Percentiles rank a stretch among this genome's conserved stretches.
Evolutionary conservation across 2,888 invertebrate genomes (phyloP).

Genomic region (Halictus ligatus): DNA sequence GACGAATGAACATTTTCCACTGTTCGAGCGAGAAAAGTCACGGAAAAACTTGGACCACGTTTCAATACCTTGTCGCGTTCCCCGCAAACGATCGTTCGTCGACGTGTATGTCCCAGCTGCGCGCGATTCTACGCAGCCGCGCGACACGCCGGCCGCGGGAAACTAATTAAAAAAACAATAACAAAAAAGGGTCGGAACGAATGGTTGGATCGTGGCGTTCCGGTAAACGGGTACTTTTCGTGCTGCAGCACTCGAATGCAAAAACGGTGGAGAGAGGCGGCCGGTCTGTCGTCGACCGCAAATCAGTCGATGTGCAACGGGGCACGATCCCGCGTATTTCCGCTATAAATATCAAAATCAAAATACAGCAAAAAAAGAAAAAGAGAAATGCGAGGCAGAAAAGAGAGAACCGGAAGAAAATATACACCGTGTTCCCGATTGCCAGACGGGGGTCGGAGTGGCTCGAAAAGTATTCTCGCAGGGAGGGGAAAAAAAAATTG

Average conservation of each 20-base stretch:
- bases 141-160: background rate
- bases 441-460: constrained; percentile 18
- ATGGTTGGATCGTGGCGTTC: background rate
- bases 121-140: background rate
- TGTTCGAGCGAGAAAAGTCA: background rate
- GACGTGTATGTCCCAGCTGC: background rate
- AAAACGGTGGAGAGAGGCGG: background rate
- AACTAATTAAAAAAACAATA: constrained; percentile 11
- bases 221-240: constrained; percentile 20
- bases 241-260: background rate
- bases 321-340: constrained; percentile 24
- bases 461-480: constrained; percentile 35
- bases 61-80: background rate
- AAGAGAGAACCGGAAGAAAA: background rate
- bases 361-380: background rate
- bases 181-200: background rate
- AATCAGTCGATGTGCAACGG: constrained; percentile 48
- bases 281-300: constrained; percentile 7
- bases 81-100: background rate
- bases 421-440: constrained; percentile 35
- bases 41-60: background rate
- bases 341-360: constrained; percentile 9
- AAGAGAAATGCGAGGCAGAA: background rate
- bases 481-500: constrained; percentile 52
- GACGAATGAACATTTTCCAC: background rate